phyloP scores from a whole-genome alignment of 2,797 vertebrate species.

The Characodon lateralis region DNA sequence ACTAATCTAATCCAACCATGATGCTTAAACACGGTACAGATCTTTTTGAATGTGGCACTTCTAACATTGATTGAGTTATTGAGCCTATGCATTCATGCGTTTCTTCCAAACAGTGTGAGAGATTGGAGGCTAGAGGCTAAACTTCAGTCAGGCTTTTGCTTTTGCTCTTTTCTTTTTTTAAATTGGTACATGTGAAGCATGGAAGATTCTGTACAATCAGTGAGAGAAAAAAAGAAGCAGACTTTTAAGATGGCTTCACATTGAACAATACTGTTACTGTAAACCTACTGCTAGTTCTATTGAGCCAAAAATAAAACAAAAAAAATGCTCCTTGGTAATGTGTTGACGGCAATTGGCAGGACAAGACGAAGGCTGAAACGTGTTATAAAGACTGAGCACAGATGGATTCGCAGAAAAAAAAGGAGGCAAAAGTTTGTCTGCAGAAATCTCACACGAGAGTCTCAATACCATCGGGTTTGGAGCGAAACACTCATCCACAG shows the following conservation, averaged over 20 bases:
- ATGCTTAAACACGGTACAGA: slow-evolving; percentile 65
- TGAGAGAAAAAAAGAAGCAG: slow-evolving; percentile 33
- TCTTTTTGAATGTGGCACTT: slow-evolving; percentile 61
- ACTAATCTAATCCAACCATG: slow-evolving; percentile 74
- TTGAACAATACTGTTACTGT: slow-evolving; percentile 65
- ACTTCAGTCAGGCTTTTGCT: slow-evolving; percentile 43
- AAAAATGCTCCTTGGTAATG: slow-evolving; percentile 44
- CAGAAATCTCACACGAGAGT: slow-evolving; percentile 34
- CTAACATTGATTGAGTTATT: slow-evolving; percentile 61
- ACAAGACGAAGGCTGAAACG: slow-evolving; percentile 37
- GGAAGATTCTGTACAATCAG: slow-evolving; percentile 59
- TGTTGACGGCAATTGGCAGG: slow-evolving; percentile 51
- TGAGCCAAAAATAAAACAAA: slow-evolving; percentile 30
- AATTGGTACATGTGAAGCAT: slow-evolving; percentile 50
- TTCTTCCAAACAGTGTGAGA: slow-evolving; percentile 54
- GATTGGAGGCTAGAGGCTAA: slow-evolving; percentile 61
- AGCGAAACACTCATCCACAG: slow-evolving; percentile 31
- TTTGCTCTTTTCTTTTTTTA: slow-evolving; percentile 32
- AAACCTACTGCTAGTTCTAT: slow-evolving; percentile 68
- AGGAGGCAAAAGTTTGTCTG: slow-evolving; percentile 35
- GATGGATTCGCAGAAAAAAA: slow-evolving; percentile 29
- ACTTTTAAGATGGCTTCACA: slow-evolving; percentile 52
- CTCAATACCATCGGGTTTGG: slow-evolving; percentile 30
- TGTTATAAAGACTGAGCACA: slow-evolving; percentile 39
- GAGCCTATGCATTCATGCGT: slow-evolving; percentile 62